Conservation (phyloP, 2,113 vertebrate species). For the Dicerorhinus sumatrensis region DNA sequence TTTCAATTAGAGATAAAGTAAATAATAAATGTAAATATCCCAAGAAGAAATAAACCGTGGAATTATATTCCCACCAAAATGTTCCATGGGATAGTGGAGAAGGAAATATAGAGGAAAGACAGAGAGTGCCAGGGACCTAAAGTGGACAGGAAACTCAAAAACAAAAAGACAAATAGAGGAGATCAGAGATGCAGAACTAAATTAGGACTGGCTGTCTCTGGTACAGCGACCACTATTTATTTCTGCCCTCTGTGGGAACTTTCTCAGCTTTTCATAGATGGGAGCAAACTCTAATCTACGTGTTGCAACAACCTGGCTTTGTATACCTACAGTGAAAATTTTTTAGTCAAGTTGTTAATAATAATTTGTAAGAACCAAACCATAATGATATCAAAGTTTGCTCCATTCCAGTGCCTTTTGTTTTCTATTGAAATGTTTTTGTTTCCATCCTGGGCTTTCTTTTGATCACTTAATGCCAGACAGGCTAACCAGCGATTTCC, state of each 20-base stretch:
- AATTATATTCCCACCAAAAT: conserved; percentile 53
- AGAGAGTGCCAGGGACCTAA: neutral
- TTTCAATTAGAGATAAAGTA: conserved; percentile 55
- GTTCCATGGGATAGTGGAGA: neutral
- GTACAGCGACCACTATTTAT: neutral
- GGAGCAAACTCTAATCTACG: neutral
- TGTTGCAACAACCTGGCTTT: neutral
- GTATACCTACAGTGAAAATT: conserved; percentile 26
- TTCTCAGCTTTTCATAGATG: neutral
- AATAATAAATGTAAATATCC: conserved; percentile 43
- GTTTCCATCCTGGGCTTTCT: conserved; percentile 60
- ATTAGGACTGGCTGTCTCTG: neutral
- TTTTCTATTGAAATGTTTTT: conserved; percentile 73
- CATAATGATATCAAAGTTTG: conserved; percentile 61
- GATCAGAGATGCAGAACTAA: neutral
- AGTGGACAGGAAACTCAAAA: neutral
- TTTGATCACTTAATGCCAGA: conserved; percentile 63
- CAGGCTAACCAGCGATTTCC: conserved; percentile 72
- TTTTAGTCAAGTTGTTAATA: conserved; percentile 65
- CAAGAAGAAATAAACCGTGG: conserved; percentile 6
- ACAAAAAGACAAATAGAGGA: neutral
- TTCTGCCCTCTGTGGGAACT: neutral
- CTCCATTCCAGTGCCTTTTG: conserved; percentile 56
- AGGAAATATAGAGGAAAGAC: neutral
- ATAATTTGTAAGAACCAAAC: conserved; percentile 68